Conservation (phyloP, 2,113 vertebrate species). For the Struthidea cinerea region DNA sequence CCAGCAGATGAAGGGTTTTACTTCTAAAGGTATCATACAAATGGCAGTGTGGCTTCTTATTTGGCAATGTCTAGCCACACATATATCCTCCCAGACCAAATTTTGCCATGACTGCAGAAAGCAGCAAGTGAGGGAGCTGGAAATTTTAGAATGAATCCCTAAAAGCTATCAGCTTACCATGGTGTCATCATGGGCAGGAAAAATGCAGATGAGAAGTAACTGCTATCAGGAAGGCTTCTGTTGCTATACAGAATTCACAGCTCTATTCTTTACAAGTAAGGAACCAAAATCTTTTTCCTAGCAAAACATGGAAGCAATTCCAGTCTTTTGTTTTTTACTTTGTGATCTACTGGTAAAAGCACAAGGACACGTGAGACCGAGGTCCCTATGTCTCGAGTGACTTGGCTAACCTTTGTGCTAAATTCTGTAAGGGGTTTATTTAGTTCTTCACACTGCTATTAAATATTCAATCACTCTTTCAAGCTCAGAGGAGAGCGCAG, state of each 20-base stretch:
- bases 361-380: not conserved
- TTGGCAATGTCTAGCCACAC: not conserved
- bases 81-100: not conserved
- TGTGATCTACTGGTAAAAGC: not conserved
- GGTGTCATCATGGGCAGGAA: not conserved
- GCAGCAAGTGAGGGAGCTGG: not conserved
- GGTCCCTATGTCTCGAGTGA: not conserved
- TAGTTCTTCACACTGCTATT: not conserved
- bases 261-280: not conserved
- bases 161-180: not conserved
- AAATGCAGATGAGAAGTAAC: not conserved
- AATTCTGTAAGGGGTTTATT: not conserved
- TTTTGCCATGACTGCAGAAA: not conserved
- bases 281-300: not conserved
- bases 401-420: not conserved
- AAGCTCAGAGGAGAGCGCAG: not conserved
- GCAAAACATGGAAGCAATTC: not conserved
- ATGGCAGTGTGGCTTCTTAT: not conserved
- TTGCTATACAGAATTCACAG: not conserved
- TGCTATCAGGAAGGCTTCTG: not conserved
- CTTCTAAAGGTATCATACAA: not conserved
- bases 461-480: not conserved
- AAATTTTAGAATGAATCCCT: not conserved
- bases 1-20: not conserved
- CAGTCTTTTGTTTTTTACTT: not conserved